These are phyloP conservation scores for Scarus forsteni DNA, from an alignment of 2,797 vertebrate genomes.

Conservation along the genomic window DNA sequence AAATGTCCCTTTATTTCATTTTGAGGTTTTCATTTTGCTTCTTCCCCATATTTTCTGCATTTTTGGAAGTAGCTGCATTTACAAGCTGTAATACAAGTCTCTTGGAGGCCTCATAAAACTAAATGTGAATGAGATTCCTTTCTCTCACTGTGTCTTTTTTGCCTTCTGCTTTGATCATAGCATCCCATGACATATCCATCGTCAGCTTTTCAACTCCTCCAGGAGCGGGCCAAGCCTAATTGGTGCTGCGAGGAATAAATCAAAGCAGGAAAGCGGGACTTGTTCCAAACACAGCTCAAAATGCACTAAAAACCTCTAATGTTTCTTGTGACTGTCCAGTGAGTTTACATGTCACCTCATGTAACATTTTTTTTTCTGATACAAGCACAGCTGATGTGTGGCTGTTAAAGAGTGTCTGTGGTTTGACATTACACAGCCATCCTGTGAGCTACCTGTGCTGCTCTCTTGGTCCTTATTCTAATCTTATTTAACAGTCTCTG, in stretches of 20 bases:
- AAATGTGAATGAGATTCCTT: slow-evolving; percentile 77
- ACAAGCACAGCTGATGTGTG: slow-evolving; percentile 62
- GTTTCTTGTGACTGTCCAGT: slow-evolving; percentile 67
- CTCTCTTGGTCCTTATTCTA: slow-evolving; percentile 86
- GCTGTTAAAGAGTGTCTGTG: slow-evolving; percentile 68
- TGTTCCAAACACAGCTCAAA: slow-evolving; percentile 77
- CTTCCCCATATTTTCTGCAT: slow-evolving; percentile 73
- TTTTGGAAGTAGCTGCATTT: slow-evolving; percentile 69
- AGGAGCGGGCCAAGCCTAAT: slow-evolving; percentile 83
- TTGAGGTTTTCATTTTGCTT: slow-evolving; percentile 76
- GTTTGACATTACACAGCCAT: slow-evolving; percentile 74
- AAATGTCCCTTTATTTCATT: slow-evolving; percentile 75
- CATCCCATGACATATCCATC: slow-evolving; percentile 83
- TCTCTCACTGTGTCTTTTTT: slow-evolving; percentile 64
- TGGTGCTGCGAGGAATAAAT: slow-evolving; percentile 84
- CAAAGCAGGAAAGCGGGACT: slow-evolving; percentile 80
- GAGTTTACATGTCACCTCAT: slow-evolving; percentile 71
- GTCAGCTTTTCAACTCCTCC: slow-evolving; percentile 81
- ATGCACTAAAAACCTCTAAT: slow-evolving; percentile 65
- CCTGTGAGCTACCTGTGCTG: slow-evolving; percentile 79
- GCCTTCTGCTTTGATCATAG: slow-evolving; percentile 81
- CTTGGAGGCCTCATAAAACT: slow-evolving; percentile 83
- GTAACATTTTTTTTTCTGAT: slow-evolving; percentile 66
- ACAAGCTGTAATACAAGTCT: slow-evolving; percentile 78
- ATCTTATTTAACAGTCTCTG: slow-evolving; percentile 92